phyloP scores from a whole-genome alignment of 2,113 vertebrate species.

The Tachysurus vachellii region DNA sequence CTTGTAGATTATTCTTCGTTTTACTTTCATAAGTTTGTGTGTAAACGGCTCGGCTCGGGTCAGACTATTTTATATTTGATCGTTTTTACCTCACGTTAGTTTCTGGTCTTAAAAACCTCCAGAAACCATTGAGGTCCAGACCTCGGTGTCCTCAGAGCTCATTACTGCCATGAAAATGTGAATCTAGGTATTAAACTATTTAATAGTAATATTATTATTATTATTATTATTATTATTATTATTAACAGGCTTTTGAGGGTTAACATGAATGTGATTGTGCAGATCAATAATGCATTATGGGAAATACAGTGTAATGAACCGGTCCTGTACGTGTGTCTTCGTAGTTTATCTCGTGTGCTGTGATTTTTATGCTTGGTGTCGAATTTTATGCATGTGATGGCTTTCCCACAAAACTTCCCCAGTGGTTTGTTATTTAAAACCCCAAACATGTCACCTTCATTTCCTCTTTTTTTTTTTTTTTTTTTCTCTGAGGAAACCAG shows the following conservation, averaged over 20 bases:
- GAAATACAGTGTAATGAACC: not conserved
- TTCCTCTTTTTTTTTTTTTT: not conserved
- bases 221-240: too few species aligned
- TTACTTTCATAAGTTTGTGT: too few species aligned
- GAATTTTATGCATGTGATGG: not conserved
- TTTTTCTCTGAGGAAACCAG: not conserved
- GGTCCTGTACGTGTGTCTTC: not conserved
- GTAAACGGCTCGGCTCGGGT: too few species aligned
- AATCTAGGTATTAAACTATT: not conserved
- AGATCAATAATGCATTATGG: not conserved
- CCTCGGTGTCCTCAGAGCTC: not conserved
- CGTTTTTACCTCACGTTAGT: too few species aligned
- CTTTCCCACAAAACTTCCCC: not conserved
- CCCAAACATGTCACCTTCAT: not conserved
- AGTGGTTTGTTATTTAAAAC: not conserved
- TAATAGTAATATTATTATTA: too few species aligned
- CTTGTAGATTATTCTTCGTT: too few species aligned
- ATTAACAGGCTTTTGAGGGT: not conserved
- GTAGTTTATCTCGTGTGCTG: too few species aligned
- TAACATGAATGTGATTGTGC: not conserved
- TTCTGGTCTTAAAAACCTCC: too few species aligned
- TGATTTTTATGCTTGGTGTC: not conserved
- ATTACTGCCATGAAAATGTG: not conserved
- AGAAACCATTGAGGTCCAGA: not conserved
- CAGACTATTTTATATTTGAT: too few species aligned